Conservation (phyloP, 1,140 invertebrate species). For the Drosophila orena region DNA sequence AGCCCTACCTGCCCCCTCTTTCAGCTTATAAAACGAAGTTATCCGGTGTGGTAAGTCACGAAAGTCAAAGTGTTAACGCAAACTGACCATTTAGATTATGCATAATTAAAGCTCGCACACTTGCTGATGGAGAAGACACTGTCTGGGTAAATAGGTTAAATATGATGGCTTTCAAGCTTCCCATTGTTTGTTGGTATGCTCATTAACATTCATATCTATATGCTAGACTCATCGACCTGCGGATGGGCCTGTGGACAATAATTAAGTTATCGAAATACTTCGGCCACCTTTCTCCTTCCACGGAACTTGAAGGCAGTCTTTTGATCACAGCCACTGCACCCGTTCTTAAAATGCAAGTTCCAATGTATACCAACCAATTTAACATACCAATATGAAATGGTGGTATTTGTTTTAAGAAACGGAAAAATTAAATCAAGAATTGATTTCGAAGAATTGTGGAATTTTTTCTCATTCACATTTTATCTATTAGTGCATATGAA, state of each 20-base stretch:
- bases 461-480: background rate
- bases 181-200: slow-evolving; percentile 36
- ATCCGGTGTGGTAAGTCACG: background rate
- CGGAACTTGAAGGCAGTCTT: background rate
- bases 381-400: background rate
- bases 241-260: slow-evolving; percentile 26
- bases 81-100: slow-evolving; percentile 60
- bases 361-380: background rate
- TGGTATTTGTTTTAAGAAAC: background rate
- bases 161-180: slow-evolving; percentile 16
- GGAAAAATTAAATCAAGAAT: background rate
- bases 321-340: background rate
- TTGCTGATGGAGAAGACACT: background rate
- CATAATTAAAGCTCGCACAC: slow-evolving; percentile 54
- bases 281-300: background rate
- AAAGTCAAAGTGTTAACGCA: slow-evolving; percentile 60
- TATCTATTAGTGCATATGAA: slow-evolving; percentile 1
- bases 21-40: background rate
- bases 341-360: background rate
- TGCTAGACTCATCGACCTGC: slow-evolving; percentile 24
- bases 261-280: slow-evolving; percentile 42
- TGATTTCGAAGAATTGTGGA: background rate
- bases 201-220: slow-evolving; percentile 16
- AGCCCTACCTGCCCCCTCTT: background rate
- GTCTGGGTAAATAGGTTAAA: slow-evolving; percentile 26